These are phyloP conservation scores for Andricus grossulariae DNA, from an alignment of 1,140 invertebrate genomes.

Conservation along the genomic window DNA sequence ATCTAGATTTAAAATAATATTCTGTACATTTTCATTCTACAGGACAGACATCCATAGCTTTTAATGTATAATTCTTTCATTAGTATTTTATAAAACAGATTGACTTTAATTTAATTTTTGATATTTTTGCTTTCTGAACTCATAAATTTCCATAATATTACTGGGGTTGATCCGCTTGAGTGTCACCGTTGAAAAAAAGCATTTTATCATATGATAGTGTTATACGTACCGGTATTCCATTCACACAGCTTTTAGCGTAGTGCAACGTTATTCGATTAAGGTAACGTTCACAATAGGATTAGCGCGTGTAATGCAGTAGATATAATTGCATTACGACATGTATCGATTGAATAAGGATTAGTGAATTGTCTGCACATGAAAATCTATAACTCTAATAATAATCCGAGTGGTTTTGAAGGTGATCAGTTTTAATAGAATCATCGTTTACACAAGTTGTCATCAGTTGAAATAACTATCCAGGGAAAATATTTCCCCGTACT, in stretches of 20 bases:
- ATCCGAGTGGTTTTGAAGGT: neutral
- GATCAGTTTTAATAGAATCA: neutral
- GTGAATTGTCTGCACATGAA: conserved; percentile 18
- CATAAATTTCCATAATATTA: no score
- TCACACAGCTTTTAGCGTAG: conserved; percentile 50
- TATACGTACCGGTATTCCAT: conserved; percentile 26
- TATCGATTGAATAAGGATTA: conserved; percentile 24
- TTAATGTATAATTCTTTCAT: no score
- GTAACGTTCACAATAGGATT: conserved; percentile 41
- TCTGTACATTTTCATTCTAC: no score
- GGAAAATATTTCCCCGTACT: neutral
- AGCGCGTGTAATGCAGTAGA: conserved; percentile 31
- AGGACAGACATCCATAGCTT: no score
- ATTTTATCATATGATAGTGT: conserved; percentile 39
- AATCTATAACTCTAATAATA: conserved; percentile 17
- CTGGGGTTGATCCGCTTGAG: no score
- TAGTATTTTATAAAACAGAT: no score
- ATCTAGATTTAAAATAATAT: no score
- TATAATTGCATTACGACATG: conserved; percentile 6
- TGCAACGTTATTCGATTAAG: conserved; percentile 43
- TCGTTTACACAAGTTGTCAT: neutral
- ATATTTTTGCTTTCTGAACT: no score
- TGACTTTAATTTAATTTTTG: no score
- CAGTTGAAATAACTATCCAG: neutral
- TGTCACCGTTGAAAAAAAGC: neutral